Base-by-base conservation (phyloP, 2,113 vertebrate species). In the Pterocles burchelli region DNA sequence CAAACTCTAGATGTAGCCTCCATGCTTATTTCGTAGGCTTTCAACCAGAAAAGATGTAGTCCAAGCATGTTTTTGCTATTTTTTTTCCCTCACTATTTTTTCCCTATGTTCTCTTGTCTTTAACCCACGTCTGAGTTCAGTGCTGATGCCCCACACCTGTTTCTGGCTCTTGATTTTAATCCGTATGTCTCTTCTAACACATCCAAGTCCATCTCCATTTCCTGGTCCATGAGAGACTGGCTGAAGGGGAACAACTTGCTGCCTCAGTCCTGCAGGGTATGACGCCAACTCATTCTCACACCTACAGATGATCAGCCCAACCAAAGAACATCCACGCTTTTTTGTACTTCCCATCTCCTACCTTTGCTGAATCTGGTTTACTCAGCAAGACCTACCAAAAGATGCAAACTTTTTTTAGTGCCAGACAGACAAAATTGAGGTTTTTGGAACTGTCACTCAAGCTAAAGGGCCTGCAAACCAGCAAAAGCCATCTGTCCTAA, bases 171-270 rank as follows among this genome's bases (percentile, higher is more conserved):
- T 43, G 24, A 74, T 55, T 89, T 74, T 73, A 81, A 24, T 62
- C 29, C 46, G 11, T 31, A 0, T 25, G 29, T 41, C 46, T 43
- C 55, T 81, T 25, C 13, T 29, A 71, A 33, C 5, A 51, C 0
- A 1, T 17, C 4, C 73, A 72, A 52, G 21, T 46, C 43, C 43
- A 66, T 19, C 9, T 9, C 21, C 46, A 28, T 19, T 68, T 15
- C 16, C 22, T 34, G 21, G 22, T 51, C 22, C 52, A n/a, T 0
- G 0, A 52, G 15, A 55, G 26, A 38, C 12, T 59, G 31, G 26
- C 38, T 38, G 20, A 68, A 46, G 26, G 9, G 10, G 4, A 36
- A 61, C 45, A 73, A 51, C 34, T 0, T 17, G 10, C 31, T 70
- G n/a, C 54, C 55, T 61, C 29, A 34, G 34, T 55, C n/a, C 57